Evolutionary conservation across 2,797 vertebrate genomes (phyloP).

Genomic region (Urophycis tenuis): DNA sequence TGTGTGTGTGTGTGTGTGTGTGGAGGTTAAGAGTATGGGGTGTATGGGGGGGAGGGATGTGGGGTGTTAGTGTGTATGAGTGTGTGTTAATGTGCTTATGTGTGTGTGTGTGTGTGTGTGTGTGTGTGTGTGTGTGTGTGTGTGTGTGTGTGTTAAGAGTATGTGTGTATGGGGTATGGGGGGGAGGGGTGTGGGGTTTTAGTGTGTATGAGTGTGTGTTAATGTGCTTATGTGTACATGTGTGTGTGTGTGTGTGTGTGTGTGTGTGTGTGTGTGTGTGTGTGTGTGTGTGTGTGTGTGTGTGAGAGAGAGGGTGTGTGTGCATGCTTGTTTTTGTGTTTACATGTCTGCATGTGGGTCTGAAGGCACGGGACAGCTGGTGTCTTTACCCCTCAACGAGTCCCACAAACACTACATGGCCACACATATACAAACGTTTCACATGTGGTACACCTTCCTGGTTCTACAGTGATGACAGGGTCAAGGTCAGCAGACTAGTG

Average conservation of each 20-base stretch:
- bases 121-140: slow-evolving; percentile 12
- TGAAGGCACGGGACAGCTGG: slow-evolving; percentile 30
- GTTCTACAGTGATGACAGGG: neutral
- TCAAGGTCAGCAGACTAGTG: slow-evolving; percentile 33
- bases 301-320: neutral
- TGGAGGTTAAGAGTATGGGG: neutral
- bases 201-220: slow-evolving; percentile 3
- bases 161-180: slow-evolving; percentile 10
- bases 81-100: neutral
- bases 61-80: neutral
- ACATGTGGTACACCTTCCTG: neutral
- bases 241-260: slow-evolving; percentile 27
- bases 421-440: neutral
- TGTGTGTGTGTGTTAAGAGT: neutral
- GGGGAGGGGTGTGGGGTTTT: neutral
- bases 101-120: slow-evolving; percentile 3
- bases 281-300: slow-evolving; percentile 10
- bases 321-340: neutral
- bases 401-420: neutral
- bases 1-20: slow-evolving; percentile 12
- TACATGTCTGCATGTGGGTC: neutral
- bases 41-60: neutral
- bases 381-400: slow-evolving; percentile 32
- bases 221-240: slow-evolving; percentile 8
- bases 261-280: slow-evolving; percentile 15